A percentile compares a stretch with the other conserved stretches of the same genome.
Evolutionary conservation across 2,888 invertebrate genomes (phyloP).

Genomic region (Conchocele bisecta): DNA sequence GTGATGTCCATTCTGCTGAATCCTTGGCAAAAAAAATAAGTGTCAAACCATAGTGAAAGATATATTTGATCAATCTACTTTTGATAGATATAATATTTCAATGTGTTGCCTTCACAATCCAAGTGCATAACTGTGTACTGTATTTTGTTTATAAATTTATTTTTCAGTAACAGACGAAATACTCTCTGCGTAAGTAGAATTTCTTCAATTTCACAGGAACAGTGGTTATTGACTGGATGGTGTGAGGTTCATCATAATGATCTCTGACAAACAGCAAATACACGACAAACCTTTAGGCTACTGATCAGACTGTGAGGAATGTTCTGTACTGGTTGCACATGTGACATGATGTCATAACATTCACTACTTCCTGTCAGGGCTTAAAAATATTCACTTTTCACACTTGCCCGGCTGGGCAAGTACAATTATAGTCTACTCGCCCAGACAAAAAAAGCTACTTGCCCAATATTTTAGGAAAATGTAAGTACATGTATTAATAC

Average conservation of each 20-base stretch:
- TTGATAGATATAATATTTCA: background rate
- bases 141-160: conserved; percentile 8
- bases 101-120: background rate
- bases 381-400: too few relatives aligned
- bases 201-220: background rate
- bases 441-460: too few relatives aligned
- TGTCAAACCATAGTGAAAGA: background rate
- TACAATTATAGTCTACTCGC: too few relatives aligned
- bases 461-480: too few relatives aligned
- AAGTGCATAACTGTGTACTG: background rate
- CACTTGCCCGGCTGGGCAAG: too few relatives aligned
- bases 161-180: conserved; percentile 71
- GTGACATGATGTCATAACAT: background rate
- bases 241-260: background rate
- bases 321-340: background rate
- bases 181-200: conserved; percentile 66
- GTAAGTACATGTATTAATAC: too few relatives aligned
- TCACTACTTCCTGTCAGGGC: too few relatives aligned
- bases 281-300: too few relatives aligned
- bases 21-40: too few relatives aligned
- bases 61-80: background rate
- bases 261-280: too few relatives aligned
- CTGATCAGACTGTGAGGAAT: background rate
- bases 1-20: too few relatives aligned
- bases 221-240: background rate